Evolutionary conservation across 2,797 vertebrate genomes (phyloP), one percentile per base, ranked within the genome.

Genomic region (Carduelis carduelis): DNA sequence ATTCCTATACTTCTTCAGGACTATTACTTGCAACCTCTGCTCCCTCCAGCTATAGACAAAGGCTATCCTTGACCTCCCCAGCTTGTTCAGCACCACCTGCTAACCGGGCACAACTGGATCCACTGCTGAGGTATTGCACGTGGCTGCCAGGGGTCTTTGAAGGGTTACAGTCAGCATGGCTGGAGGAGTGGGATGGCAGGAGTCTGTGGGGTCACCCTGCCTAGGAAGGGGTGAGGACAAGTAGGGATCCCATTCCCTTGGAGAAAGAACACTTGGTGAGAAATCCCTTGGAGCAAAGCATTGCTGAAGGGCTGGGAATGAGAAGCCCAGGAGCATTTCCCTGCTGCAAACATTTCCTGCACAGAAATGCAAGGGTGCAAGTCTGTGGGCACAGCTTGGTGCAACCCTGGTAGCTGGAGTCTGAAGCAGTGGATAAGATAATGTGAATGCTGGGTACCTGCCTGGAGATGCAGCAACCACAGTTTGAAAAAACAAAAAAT

Each of bases 101-200:
- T 30, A 6, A 22, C 12, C 44, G 14, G 82, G 46, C 32, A 21
- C 6, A 0, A 35, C 30, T 9, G 9, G 23, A 5, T 27, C 24
- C 12, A 3, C 1, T 70, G 49, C 63, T 64, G 68, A 44, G 27
- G 27, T 61, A 32, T 47, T 8, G 13, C 7, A 3, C 16, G 1
- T 12, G 55, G 28, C 37, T 69, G 12, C 41, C 14, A 0, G 1
- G 23, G 35, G 11, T 47, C 41, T 78, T 30, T 27, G 35, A 27
- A 35, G 27, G 41, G 32, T 41, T 52, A 44, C 24, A 74, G 24
- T 8, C 72, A 49, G 16, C 0, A 0, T 0, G 8, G 15, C 1
- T 43, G 55, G 37, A 57, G 46, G 10, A 72, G 60, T 3, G 2
- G 37, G 37, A 32, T 1, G 5, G 44, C 35, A 65, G 26, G 15